phyloP scores from a whole-genome alignment of 2,113 vertebrate species.

The Catharus fuscescens region DNA sequence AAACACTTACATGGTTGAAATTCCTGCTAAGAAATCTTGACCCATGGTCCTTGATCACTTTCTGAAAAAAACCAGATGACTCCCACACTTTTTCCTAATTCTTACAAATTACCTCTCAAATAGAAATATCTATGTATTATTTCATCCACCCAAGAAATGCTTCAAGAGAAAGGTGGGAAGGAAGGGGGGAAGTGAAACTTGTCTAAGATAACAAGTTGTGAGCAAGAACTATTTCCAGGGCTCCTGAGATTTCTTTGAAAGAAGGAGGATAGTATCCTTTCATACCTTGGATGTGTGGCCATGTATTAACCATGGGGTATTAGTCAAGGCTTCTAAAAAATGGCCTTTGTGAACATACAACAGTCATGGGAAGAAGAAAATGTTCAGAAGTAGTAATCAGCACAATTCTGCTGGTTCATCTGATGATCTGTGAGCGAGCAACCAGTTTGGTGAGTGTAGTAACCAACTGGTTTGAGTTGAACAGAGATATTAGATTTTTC shows the following conservation, averaged over 20 bases:
- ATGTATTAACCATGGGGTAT: background rate
- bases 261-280: background rate
- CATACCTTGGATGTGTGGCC: background rate
- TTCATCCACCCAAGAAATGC: background rate
- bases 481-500: background rate
- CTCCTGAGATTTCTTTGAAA: background rate
- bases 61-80: slow-evolving; percentile 29
- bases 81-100: slow-evolving; percentile 2
- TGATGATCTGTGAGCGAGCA: background rate
- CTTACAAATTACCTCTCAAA: slow-evolving; percentile 28
- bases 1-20: background rate
- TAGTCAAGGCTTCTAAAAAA: background rate
- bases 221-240: background rate
- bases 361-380: background rate
- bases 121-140: background rate
- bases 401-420: background rate
- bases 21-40: background rate
- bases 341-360: background rate
- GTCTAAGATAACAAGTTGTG: background rate
- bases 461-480: background rate
- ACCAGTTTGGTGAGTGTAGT: background rate
- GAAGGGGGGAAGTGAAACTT: background rate
- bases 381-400: background rate
- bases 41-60: background rate
- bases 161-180: background rate